Evolutionary conservation across 2,888 invertebrate species (phyloP).

Genomic region (Urechis unicinctus): DNA sequence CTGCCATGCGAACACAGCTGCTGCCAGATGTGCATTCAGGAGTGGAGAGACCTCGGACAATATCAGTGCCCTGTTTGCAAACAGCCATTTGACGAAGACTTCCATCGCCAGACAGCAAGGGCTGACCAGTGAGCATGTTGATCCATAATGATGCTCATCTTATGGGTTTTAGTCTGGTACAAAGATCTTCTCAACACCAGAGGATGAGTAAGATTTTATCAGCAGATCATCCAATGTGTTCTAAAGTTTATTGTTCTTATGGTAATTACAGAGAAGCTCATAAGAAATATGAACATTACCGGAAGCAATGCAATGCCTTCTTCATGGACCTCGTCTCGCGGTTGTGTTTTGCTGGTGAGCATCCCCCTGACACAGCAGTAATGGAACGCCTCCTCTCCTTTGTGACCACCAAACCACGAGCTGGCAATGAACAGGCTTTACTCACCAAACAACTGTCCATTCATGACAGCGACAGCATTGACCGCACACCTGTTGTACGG

Average conservation of each 20-base stretch:
- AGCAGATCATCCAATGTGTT: no score
- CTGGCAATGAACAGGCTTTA: neutral
- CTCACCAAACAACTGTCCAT: constrained; percentile 29
- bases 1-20: constrained; percentile 33
- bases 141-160: no score
- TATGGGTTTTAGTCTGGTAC: no score
- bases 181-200: no score
- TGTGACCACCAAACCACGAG: constrained; percentile 11
- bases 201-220: no score
- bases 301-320: constrained; percentile 21
- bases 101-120: constrained; percentile 9
- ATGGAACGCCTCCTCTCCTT: constrained; percentile 17
- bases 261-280: constrained; percentile 11
- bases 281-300: constrained; percentile 12
- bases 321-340: constrained; percentile 22
- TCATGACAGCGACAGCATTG: constrained; percentile 30
- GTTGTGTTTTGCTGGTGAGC: constrained; percentile 19
- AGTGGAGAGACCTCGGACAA: constrained; percentile 14
- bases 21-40: constrained; percentile 29
- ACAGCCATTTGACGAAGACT: constrained; percentile 16
- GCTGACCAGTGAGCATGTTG: no score
- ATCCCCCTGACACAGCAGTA: constrained; percentile 17
- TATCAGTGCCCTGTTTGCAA: constrained; percentile 26
- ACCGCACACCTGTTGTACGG: constrained; percentile 36
- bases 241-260: no score